These are phyloP conservation scores for Bombus pyrosoma DNA, from an alignment of 1,140 invertebrate genomes.

Conservation along the genomic window DNA sequence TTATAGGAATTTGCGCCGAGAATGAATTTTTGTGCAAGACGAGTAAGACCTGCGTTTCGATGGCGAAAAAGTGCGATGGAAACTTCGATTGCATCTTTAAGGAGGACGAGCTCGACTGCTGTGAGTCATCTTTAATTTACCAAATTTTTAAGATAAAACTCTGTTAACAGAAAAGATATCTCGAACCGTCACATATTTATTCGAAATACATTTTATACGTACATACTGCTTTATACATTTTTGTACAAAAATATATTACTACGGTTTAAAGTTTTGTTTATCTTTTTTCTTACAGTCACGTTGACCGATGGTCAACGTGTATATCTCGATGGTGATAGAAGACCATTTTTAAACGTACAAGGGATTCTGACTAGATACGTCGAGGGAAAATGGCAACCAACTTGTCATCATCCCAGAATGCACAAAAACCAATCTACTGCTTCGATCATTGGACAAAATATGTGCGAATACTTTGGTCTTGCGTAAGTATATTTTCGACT, in stretches of 20 bases:
- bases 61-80: conserved; percentile 85
- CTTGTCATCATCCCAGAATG: conserved; percentile 81
- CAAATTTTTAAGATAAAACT: too few relatives aligned
- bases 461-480: conserved; percentile 86
- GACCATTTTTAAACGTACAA: conserved; percentile 83
- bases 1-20: conserved; percentile 83
- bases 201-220: neutral
- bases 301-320: conserved; percentile 85
- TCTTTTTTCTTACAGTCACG: conserved; percentile 82
- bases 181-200: too few relatives aligned
- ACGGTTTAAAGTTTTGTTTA: neutral
- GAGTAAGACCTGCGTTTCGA: conserved; percentile 84
- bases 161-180: too few relatives aligned
- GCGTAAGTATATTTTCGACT: conserved; percentile 73
- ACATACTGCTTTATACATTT: neutral
- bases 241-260: too few relatives aligned
- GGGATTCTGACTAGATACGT: conserved; percentile 85
- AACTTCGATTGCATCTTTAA: conserved; percentile 85
- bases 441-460: conserved; percentile 62
- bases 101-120: conserved; percentile 89
- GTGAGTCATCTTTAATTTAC: conserved; percentile 78
- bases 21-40: conserved; percentile 84
- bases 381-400: conserved; percentile 84
- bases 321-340: conserved; percentile 83
- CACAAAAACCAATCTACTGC: conserved; percentile 69